Conservation (phyloP, 2,888 invertebrate species). For the Volucella bombylans region DNA sequence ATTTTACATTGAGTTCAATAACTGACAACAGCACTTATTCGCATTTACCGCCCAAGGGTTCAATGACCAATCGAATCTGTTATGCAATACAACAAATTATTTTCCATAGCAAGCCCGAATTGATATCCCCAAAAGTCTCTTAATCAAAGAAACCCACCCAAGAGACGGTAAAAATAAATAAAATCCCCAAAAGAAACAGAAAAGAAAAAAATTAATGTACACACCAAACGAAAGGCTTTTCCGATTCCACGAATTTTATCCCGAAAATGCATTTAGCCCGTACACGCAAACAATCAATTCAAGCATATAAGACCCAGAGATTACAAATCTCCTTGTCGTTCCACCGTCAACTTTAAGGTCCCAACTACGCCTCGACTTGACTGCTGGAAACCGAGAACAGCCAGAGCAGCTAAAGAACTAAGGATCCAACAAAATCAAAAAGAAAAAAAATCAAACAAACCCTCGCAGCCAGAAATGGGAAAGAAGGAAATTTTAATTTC, state of each 20-base stretch:
- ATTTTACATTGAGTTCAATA: no score
- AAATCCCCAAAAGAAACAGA: slow-evolving; percentile 13
- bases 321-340: slow-evolving; percentile 60
- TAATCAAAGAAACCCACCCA: slow-evolving; percentile 1
- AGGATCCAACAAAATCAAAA: slow-evolving; percentile 36
- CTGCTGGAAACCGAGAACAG: slow-evolving; percentile 48
- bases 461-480: slow-evolving; percentile 18
- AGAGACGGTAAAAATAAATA: slow-evolving; percentile 51
- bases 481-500: slow-evolving; percentile 60
- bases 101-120: slow-evolving; percentile 22
- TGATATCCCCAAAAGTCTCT: slow-evolving; percentile 14
- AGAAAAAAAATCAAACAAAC: slow-evolving; percentile 20
- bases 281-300: slow-evolving; percentile 69
- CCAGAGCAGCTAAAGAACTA: no score
- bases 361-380: not conserved
- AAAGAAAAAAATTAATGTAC: slow-evolving; percentile 7
- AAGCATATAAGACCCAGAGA: slow-evolving; percentile 68
- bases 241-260: slow-evolving; percentile 66
- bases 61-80: slow-evolving; percentile 62
- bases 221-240: not conserved
- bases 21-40: no score
- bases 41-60: slow-evolving; percentile 35
- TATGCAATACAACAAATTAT: slow-evolving; percentile 51
- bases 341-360: slow-evolving; percentile 31
- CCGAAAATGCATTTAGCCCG: slow-evolving; percentile 66